These are phyloP conservation scores for Calosoma granatense DNA, from an alignment of 1,140 invertebrate genomes.

Conservation along the genomic window DNA sequence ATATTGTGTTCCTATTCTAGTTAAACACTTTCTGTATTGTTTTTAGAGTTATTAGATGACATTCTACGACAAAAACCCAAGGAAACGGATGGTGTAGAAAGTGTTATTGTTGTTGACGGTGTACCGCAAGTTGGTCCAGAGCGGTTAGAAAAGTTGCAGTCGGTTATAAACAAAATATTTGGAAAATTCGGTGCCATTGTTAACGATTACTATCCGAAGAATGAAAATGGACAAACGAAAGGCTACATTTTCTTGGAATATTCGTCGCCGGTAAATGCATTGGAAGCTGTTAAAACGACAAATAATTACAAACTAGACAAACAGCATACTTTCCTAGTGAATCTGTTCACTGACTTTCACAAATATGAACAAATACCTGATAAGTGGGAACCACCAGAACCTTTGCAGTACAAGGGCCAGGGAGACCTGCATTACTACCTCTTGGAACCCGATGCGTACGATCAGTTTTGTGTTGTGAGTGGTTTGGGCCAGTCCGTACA, in stretches of 20 bases:
- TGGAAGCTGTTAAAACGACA: conserved; percentile 74
- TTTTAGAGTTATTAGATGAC: conserved; percentile 81
- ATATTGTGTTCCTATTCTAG: no score
- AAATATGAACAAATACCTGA: conserved; percentile 86
- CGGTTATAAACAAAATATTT: conserved; percentile 87
- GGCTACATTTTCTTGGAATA: conserved; percentile 95
- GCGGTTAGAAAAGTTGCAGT: conserved; percentile 84
- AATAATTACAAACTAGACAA: conserved; percentile 97
- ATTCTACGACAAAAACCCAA: conserved; percentile 78
- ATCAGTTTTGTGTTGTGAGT: conserved; percentile 88
- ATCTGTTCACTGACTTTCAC: conserved; percentile 88
- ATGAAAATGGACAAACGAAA: conserved; percentile 76
- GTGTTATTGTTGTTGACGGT: conserved; percentile 92
- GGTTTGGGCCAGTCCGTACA: conserved; percentile 68
- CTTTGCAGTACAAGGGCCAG: conserved; percentile 77
- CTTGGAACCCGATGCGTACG: conserved; percentile 85
- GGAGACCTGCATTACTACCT: conserved; percentile 87
- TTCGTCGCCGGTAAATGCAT: conserved; percentile 65
- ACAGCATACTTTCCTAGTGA: conserved; percentile 88
- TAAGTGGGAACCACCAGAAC: conserved; percentile 82
- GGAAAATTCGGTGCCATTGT: conserved; percentile 84
- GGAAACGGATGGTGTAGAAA: conserved; percentile 91
- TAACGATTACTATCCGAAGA: conserved; percentile 81
- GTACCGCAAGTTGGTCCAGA: conserved; percentile 90
- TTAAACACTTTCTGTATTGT: no score